These are phyloP conservation scores for Trematomus bernacchii DNA, from an alignment of 2,797 vertebrate species.

Conservation along the genomic window DNA sequence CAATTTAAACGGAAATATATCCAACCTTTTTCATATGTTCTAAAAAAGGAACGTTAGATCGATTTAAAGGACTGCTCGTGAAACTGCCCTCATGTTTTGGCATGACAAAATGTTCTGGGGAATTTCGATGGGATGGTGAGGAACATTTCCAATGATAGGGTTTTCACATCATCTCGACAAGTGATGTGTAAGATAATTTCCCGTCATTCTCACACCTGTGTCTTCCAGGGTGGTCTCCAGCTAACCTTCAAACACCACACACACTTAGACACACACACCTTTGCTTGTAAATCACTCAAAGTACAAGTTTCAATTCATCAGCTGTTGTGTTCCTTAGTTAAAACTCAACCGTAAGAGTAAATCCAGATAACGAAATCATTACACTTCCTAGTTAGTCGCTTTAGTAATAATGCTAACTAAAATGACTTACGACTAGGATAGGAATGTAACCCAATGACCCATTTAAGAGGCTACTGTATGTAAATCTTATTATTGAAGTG, in stretches of 20 bases:
- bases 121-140: background rate
- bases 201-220: background rate
- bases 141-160: background rate
- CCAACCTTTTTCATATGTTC: too few relatives aligned
- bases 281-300: slow-evolving; percentile 50
- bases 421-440: background rate
- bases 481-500: slow-evolving; percentile 39
- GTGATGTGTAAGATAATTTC: slow-evolving; percentile 12
- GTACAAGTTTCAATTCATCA: background rate
- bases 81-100: background rate
- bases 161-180: background rate
- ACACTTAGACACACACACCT: slow-evolving; percentile 31
- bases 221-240: slow-evolving; percentile 59
- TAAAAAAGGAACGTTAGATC: too few relatives aligned
- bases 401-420: background rate
- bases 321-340: background rate
- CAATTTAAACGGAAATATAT: background rate
- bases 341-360: too few relatives aligned
- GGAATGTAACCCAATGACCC: slow-evolving; percentile 32
- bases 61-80: background rate
- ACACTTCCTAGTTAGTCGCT: background rate
- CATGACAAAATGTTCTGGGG: slow-evolving; percentile 9
- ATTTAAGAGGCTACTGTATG: slow-evolving; percentile 24
- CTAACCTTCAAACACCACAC: slow-evolving; percentile 1
- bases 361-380: background rate